Base-by-base conservation (phyloP, 2,888 invertebrate genomes). In the Cyrtodaria siliqua region DNA sequence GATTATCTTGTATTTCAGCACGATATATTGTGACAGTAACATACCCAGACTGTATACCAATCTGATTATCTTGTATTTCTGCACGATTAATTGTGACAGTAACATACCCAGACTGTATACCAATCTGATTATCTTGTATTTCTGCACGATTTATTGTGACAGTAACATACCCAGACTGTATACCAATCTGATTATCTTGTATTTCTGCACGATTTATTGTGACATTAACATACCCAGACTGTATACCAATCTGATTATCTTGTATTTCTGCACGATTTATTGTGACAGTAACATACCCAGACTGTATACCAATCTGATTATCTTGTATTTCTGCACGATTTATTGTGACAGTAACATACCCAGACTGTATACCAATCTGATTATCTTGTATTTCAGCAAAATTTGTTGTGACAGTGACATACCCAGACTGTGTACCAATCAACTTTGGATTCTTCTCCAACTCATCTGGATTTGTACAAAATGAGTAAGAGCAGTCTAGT, bases 381-480 rank as follows among this genome's bases (percentile, higher is more conserved):
- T n/a, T n/a, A n/a, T n/a, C n/a, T n/a, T 38, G 8, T 38, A 16
- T 77, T 81, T 20, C 72, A 81, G 74, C 59, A 2, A 56, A 62
- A 62, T 84, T 84, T 63, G 60, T 78, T 29, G 56, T 69, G 2
- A 75, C 81, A 8, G 85, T 85, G 16, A 87, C 87, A 2, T 74
- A 68, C 57, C 87, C 87, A 18, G 87, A 85, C 77, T 89, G 89
- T 67, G 74, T 86, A 2, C 88, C 89, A 29, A 75, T 89, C 50
- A 62, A 52, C 50, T 76, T 69, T 24, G 85, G 79, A 3, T 84
- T 84, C 69, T 80, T 64, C 61, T 84, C 82, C 69, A 81, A 86
- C 49, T 56, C 69, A 12, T 79, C 80, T 42, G 87, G 88, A n/a
- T 75, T 83, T 42, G 79, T 84, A 0, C 66, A 71, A 40, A 77